A percentile compares a stretch with the other conserved stretches of the same genome.
These are phyloP conservation scores for Chelonoidis abingdonii DNA, from an alignment of 2,113 vertebrate species.

Conservation along the genomic window DNA sequence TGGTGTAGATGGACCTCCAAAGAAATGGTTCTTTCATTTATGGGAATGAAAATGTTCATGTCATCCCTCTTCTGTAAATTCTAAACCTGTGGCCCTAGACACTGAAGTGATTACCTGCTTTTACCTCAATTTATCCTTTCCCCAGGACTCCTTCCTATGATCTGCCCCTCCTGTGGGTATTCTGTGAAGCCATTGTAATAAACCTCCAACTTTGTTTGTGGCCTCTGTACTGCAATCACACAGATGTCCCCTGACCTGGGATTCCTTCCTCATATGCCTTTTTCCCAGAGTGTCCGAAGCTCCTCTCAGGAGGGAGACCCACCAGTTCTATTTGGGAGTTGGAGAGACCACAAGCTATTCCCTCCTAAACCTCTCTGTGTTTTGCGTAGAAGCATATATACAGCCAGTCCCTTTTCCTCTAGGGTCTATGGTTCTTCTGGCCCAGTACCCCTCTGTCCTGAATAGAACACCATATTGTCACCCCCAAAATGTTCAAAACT, in stretches of 20 bases:
- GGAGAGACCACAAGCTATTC: neutral
- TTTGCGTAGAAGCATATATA: neutral
- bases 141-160: neutral
- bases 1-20: neutral
- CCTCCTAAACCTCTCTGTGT: neutral
- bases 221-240: neutral
- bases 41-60: neutral
- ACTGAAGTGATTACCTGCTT: neutral
- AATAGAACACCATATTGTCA: neutral
- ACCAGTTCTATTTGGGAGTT: neutral
- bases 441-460: neutral
- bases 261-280: neutral
- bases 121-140: neutral
- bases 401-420: neutral
- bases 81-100: accelerated
- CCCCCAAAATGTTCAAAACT: neutral
- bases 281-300: neutral
- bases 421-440: neutral
- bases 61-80: neutral
- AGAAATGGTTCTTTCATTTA: neutral
- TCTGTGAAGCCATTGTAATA: neutral
- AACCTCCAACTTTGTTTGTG: neutral
- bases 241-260: neutral
- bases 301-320: neutral
- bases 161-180: neutral